Base-by-base conservation (phyloP, 2,888 invertebrate species). In the Aleiodes testaceus region DNA sequence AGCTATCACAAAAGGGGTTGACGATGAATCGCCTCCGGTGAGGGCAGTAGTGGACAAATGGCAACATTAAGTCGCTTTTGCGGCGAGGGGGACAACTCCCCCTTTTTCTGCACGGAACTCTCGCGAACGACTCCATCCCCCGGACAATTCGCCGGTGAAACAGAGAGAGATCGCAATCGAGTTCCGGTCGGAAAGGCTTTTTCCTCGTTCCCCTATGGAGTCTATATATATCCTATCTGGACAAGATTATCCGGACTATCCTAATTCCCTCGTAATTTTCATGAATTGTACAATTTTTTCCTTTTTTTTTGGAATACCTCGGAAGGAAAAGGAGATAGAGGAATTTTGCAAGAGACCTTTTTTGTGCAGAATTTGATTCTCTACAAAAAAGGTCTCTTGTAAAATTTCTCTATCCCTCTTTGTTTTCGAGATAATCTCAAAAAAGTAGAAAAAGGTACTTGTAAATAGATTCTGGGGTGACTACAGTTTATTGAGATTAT, bases 41-140 rank as follows among this genome's bases (percentile, higher is more conserved):
- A 79, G 79, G 70, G 68, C 63, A 53, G 53, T 79, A 73, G 79
- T 79, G 82, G 85, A 85, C 85, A 85, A 86, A 86, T 85, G 82
- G 83, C 79, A 79, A 83, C 84, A 85, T 85, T 85, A 84, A 84
- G 84, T 85, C 81, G 80, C 82, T 82, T 82, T 83, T 81, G 82
- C 83, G 83, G 82, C 69, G 65, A 14, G 44, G 53, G 53, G 63
- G 12, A 66, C 47, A 18, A 44, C 26, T 63, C 44, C n/a, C 45
- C 22, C 42, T 11, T 9, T 76, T 55, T 55, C 45, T 55, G 18
- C 67, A 64, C 65, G 49, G 69, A 63, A 20, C 53, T 67, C 61
- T 69, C 61, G 72, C 50, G 70, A 69, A 47, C 66, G 66, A 70
- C 72, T 30, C 14, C n/a, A 22, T 44, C 22, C 63, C 22, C 63